Evolutionary conservation across 92 coral and sea anemone genomes (phyloP).

Genomic region (Epizoanthus ramosus): DNA sequence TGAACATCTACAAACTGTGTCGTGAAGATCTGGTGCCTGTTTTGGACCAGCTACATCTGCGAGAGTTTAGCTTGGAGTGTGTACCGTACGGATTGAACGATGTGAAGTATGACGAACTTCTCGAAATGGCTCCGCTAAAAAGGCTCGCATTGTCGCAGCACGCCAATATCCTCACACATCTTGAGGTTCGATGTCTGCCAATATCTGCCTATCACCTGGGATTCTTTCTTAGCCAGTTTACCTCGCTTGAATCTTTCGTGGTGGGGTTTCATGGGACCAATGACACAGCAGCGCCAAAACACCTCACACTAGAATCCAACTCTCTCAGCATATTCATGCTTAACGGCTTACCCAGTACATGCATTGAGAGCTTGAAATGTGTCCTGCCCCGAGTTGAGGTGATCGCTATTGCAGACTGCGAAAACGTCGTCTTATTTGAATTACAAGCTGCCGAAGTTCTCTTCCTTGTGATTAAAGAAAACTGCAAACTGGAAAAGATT

Average conservation of each 20-base stretch:
- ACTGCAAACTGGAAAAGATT: conserved; percentile 47
- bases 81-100: conserved; percentile 58
- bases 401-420: conserved; percentile 67
- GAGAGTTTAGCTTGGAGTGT: conserved; percentile 70
- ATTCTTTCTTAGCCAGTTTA: conserved; percentile 59
- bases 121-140: conserved; percentile 58
- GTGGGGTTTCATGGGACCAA: conserved; percentile 52
- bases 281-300: conserved; percentile 30
- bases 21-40: conserved; percentile 59
- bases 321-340: conserved; percentile 65
- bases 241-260: conserved; percentile 55
- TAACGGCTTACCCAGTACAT: conserved; percentile 70
- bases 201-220: conserved; percentile 56
- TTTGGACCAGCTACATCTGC: conserved; percentile 64
- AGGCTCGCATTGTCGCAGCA: conserved; percentile 65
- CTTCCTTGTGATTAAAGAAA: conserved; percentile 62
- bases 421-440: conserved; percentile 54
- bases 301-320: conserved; percentile 56
- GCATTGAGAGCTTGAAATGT: conserved; percentile 56
- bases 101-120: conserved; percentile 20
- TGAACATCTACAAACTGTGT: conserved; percentile 61
- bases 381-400: conserved; percentile 72
- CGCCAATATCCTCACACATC: conserved; percentile 61
- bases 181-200: conserved; percentile 71
- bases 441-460: conserved; percentile 58